Evolutionary conservation across 2,888 invertebrate genomes (phyloP), one percentile per base, ranked within the genome.

Genomic region (Proisotoma minuta): DNA sequence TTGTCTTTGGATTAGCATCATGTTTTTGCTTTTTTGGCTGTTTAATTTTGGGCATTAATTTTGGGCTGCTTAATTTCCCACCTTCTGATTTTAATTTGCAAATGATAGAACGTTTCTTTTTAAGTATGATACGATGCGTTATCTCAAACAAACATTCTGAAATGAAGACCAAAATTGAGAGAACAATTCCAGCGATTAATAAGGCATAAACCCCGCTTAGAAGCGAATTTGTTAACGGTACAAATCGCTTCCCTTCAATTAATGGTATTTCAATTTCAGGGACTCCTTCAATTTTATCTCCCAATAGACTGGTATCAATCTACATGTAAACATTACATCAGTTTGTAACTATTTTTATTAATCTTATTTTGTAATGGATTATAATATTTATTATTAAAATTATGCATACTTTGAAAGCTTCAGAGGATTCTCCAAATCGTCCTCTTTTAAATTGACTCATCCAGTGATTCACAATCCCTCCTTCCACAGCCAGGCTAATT

Each of bases 401-500:
- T n/a, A n/a, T n/a, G 5, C 47, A 8, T 57, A 61, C 66, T 18
- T 57, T 56, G 40, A 40, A 51, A 8, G 67, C 64, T 48, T 65
- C 59, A 3, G 51, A 39, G 39, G 62, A 60, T 58, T 63, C 59
- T 23, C 67, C 66, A 52, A 65, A 67, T 48, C 57, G 57, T 28
- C 69, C 69, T 22, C 56, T 12, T 39, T 50, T 43, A 28, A 69
- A 65, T 3, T 49, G 50, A 8, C 34, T 15, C 59, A 67, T 60
- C 69, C 69, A 69, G 29, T 59, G 43, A 12, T 65, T 54, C 2
- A 67, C 62, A 2, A 69, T 28, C 3, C 69, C 67, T 54, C 63
- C 59, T 59, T 69, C 69, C 12, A 69, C 65, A 27, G 65, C 69
- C 15, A 64, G 57, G 22, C 39, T 52, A 1, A 69, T 54, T 2